phyloP scores from a whole-genome alignment of 2,888 invertebrate species.

The Hypomecis atomaria region DNA sequence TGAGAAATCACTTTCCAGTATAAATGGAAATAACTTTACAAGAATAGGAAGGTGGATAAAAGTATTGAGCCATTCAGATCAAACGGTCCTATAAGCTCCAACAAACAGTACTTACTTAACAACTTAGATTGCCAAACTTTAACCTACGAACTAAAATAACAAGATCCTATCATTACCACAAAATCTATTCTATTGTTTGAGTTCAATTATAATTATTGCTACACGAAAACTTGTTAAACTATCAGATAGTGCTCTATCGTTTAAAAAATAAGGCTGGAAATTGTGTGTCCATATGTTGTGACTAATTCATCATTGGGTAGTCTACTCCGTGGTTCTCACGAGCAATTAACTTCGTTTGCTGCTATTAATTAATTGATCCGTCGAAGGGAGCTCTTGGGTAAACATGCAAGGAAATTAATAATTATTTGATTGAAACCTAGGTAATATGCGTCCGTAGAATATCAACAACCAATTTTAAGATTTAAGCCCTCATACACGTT shows the following conservation, averaged over 20 bases:
- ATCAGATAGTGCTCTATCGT: conserved; percentile 28
- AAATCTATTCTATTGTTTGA: conserved; percentile 40
- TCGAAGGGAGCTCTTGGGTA: conserved; percentile 52
- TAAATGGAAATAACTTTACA: too few species aligned
- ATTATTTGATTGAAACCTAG: conserved; percentile 51
- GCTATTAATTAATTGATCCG: conserved; percentile 69
- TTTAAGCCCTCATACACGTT: too few species aligned
- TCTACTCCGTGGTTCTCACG: conserved; percentile 51
- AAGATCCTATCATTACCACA: conserved; percentile 32
- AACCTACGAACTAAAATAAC: conserved; percentile 18
- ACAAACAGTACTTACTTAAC: neutral
- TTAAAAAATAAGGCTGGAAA: conserved; percentile 41
- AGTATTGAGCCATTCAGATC: too few species aligned
- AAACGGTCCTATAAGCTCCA: too few species aligned
- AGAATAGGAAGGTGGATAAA: too few species aligned
- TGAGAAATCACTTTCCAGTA: too few species aligned
- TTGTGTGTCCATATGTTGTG: conserved; percentile 36
- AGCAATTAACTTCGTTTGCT: conserved; percentile 66
- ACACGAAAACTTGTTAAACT: conserved; percentile 25
- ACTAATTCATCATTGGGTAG: conserved; percentile 52
- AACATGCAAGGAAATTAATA: conserved; percentile 59
- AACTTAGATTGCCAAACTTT: conserved; percentile 19
- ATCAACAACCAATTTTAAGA: neutral
- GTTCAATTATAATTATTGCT: conserved; percentile 36
- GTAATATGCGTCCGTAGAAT: conserved; percentile 27